Evolutionary conservation across 2,888 invertebrate species (phyloP), one percentile per base, ranked within the genome.

Genomic region (Pseudococcus longispinus): DNA sequence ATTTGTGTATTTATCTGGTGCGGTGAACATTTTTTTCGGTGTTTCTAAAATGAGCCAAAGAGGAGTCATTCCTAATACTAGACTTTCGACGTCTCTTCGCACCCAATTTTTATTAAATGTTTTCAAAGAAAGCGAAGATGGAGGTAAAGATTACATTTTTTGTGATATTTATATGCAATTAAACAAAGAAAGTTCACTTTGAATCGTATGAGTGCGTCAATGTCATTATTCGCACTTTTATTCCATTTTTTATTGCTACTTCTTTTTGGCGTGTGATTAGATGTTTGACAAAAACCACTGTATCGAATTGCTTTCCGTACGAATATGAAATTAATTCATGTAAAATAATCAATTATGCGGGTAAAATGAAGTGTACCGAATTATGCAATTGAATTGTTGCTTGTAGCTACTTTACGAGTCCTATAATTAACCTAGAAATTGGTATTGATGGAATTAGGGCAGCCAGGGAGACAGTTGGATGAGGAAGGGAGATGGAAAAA

Each of bases 71-170:
- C n/a, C 86, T 18, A 55, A 51, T 37, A 13, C 77, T 9, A 42
- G 26, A 11, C 26, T 84, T 60, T 84, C 84, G 55, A 42, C 84
- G 13, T 51, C 70, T 74, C 44, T 55, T 86, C 77, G 37, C 6
- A 32, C 86, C 5, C 46, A 74, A n/a, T 29, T 74, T 20, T 80
- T 86, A 29, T 80, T 77, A 13, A 77, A 6, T 11, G 29, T 77
- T 2, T 86, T 86, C 51, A 86, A 86, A 80, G 86, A 86, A 11
- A 86, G 86, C 32, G 86, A 86, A 86, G 86, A 86, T 77, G 86
- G 44, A 86, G 86, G 86, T 85, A 85, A 85, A 74, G 4, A 20
- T 84, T 51, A 20, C n/a, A 37, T 0, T 70, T 70, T 29, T 13
- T 26, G 11, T 18, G 29, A 29, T 65, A 15, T 26, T 60, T 60